Conservation (phyloP, 1,140 invertebrate species). For the Cotesia typhae region DNA sequence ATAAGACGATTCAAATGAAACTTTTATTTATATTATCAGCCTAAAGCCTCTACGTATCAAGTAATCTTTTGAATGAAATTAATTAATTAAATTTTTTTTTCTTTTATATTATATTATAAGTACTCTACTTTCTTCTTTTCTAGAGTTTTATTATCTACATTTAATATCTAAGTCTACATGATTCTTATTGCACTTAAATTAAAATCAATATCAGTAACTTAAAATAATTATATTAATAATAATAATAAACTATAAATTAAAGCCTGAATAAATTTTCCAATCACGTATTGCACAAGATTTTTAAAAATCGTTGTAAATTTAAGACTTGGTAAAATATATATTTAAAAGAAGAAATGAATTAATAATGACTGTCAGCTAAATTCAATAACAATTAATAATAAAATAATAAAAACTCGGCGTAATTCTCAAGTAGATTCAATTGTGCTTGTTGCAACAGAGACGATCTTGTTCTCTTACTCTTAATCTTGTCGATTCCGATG, state of each 20-base stretch:
- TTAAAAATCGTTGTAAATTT: not conserved
- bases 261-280: slow-evolving; percentile 8
- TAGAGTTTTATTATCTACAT: slow-evolving; percentile 18
- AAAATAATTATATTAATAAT: not conserved
- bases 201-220: slow-evolving; percentile 8
- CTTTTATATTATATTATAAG: not conserved
- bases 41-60: slow-evolving; percentile 28
- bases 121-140: not conserved
- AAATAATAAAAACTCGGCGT: not conserved
- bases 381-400: not conserved
- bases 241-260: not conserved
- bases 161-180: slow-evolving; percentile 33
- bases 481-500: slow-evolving; percentile 33
- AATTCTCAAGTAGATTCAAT: slow-evolving; percentile 19
- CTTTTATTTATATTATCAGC: not conserved
- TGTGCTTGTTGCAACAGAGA: slow-evolving; percentile 63
- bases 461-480: not conserved
- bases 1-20: slow-evolving; percentile 8
- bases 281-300: slow-evolving; percentile 20
- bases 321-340: too few species aligned
- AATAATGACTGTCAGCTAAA: not conserved
- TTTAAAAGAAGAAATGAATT: too few species aligned
- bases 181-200: slow-evolving; percentile 53
- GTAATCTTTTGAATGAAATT: not conserved
- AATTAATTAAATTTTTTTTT: slow-evolving; percentile 3